These are phyloP conservation scores for Syrrhaptes paradoxus DNA, from an alignment of 2,113 vertebrate genomes.

Conservation along the genomic window DNA sequence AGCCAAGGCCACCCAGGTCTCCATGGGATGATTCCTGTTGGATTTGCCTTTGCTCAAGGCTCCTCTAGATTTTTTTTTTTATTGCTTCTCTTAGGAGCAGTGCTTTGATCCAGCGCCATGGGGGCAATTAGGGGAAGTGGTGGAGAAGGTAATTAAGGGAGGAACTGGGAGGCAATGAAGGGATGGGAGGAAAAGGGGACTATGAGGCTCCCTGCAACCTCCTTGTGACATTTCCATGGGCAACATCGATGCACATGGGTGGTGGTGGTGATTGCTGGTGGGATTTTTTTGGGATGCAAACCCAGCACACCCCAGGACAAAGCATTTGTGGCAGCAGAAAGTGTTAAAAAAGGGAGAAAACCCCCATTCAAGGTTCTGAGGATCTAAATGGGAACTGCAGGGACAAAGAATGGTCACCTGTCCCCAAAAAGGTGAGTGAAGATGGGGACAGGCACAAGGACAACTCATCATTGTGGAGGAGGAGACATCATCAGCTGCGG, in stretches of 20 bases:
- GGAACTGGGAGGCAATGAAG: background rate
- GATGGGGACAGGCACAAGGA: background rate
- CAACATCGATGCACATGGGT: fast-evolving
- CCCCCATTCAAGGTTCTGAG: background rate
- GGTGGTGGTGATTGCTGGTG: background rate
- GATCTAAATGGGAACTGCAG: background rate
- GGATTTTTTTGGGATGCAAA: background rate
- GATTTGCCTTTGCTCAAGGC: background rate
- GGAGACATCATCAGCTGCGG: background rate
- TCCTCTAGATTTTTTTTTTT: background rate
- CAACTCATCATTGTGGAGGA: background rate
- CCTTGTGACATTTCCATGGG: background rate
- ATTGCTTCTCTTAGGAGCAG: background rate
- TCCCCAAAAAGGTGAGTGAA: background rate
- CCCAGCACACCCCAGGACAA: background rate
- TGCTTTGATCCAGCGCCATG: fast-evolving
- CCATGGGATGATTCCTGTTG: fast-evolving
- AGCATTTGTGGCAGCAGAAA: background rate
- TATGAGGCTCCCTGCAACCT: background rate
- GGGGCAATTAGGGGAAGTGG: background rate
- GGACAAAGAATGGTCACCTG: background rate
- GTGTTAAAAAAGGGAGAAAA: background rate
- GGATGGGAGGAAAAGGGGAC: fast-evolving
- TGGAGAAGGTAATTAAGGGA: background rate
- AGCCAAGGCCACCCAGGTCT: background rate